phyloP scores from a whole-genome alignment of 2,113 vertebrate species.

The Eretmochelys imbricata region DNA sequence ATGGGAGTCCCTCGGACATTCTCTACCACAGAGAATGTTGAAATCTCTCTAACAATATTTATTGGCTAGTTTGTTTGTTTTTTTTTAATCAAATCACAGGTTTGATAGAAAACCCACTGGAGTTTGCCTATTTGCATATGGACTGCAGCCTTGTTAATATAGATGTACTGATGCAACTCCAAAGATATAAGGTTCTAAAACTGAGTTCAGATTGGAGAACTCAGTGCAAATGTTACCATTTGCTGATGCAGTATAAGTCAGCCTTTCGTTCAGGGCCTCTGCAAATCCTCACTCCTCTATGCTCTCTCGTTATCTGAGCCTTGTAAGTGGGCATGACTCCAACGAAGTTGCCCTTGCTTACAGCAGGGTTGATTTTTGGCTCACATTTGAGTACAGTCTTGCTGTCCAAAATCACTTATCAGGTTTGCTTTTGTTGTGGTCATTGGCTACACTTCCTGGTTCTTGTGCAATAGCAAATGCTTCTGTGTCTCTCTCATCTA shows the following conservation, averaged over 20 bases:
- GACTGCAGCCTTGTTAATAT: neutral
- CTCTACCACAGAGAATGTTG: neutral
- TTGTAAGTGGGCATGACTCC: neutral
- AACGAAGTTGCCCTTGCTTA: neutral
- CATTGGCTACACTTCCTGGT: slow-evolving; percentile 63
- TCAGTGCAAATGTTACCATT: neutral
- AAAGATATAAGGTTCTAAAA: slow-evolving; percentile 27
- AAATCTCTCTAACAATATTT: neutral
- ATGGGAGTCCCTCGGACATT: neutral
- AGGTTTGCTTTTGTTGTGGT: slow-evolving; percentile 13
- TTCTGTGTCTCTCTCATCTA: neutral
- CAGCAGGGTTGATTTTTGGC: neutral
- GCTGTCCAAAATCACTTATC: neutral
- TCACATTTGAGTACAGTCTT: neutral
- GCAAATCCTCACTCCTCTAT: neutral
- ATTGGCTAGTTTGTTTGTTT: neutral
- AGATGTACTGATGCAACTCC: neutral
- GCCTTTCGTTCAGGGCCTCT: neutral
- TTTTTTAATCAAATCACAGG: neutral
- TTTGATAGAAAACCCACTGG: neutral
- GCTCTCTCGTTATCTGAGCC: neutral
- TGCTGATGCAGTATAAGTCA: neutral
- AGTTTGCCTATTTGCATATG: neutral
- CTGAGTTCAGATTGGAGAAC: rapidly evolving
- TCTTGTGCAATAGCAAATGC: slow-evolving; percentile 52